A percentile compares a stretch with the other conserved stretches of the same genome.
Conservation (phyloP, 2,113 vertebrate species). For the Solea senegalensis region DNA sequence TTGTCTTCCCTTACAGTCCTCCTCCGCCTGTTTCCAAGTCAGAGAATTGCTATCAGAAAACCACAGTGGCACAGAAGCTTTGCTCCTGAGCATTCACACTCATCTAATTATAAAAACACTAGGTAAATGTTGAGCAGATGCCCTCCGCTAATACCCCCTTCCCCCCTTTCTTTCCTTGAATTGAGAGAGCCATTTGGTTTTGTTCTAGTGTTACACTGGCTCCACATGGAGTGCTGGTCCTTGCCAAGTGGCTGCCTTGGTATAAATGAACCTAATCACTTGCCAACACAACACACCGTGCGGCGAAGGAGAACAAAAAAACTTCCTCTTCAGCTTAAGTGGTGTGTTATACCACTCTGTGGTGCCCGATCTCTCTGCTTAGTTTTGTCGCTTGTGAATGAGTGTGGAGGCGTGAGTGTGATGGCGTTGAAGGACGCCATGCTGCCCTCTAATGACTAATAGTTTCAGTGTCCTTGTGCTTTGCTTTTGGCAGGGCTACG, state of each 20-base stretch:
- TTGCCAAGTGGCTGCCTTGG: slow-evolving; percentile 62
- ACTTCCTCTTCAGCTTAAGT: slow-evolving; percentile 56
- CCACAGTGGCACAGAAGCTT: slow-evolving; percentile 76
- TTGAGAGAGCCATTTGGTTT: slow-evolving; percentile 80
- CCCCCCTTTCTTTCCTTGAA: slow-evolving; percentile 68
- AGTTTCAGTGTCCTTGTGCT: slow-evolving; percentile 33
- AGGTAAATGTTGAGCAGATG: slow-evolving; percentile 83
- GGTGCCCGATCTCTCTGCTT: slow-evolving; percentile 29
- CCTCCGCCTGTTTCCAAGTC: slow-evolving; percentile 53
- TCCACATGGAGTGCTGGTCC: slow-evolving; percentile 65
- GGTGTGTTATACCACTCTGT: slow-evolving; percentile 37
- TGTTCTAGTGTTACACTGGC: slow-evolving; percentile 78
- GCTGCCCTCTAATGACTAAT: slow-evolving; percentile 35
- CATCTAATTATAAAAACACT: slow-evolving; percentile 82
- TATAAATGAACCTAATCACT: slow-evolving; percentile 72
- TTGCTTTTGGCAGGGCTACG: slow-evolving; percentile 78
- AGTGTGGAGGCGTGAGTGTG: not conserved
- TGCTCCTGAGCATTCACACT: slow-evolving; percentile 76
- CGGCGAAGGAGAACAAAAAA: slow-evolving; percentile 55
- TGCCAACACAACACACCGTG: slow-evolving; percentile 48
- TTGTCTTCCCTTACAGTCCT: slow-evolving; percentile 58
- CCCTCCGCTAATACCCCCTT: slow-evolving; percentile 60
- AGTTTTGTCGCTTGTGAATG: slow-evolving; percentile 42
- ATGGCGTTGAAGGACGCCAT: slow-evolving; percentile 16
- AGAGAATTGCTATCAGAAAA: slow-evolving; percentile 67